A percentile compares a stretch with the other conserved stretches of the same genome.
Evolutionary conservation across 2,888 invertebrate genomes (phyloP).

Genomic region (Cabera pusaria): DNA sequence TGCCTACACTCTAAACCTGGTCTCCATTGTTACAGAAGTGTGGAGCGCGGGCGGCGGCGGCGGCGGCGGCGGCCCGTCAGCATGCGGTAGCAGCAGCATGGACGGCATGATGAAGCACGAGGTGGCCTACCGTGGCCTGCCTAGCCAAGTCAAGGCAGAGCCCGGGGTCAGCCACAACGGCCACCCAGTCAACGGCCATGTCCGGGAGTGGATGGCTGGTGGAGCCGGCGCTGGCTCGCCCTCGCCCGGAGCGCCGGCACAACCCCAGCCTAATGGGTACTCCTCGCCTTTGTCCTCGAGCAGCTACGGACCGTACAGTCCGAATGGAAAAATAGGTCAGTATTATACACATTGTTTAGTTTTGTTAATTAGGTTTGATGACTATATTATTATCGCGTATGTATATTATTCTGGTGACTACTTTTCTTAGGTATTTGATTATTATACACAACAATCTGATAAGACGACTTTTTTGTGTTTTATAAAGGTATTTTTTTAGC

Average conservation of each 20-base stretch:
- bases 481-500: too few species aligned
- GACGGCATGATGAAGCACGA: slow-evolving; percentile 85
- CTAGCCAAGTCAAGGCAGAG: slow-evolving; percentile 78
- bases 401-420: too few species aligned
- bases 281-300: slow-evolving; percentile 93
- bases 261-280: slow-evolving; percentile 88
- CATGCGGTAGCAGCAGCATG: slow-evolving; percentile 85
- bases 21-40: slow-evolving; percentile 60
- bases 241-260: slow-evolving; percentile 86
- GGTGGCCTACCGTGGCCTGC: slow-evolving; percentile 82
- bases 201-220: slow-evolving; percentile 80
- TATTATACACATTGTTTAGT: slow-evolving; percentile 29
- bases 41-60: slow-evolving; percentile 80
- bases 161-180: slow-evolving; percentile 80
- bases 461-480: too few species aligned
- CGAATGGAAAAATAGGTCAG: slow-evolving; percentile 94
- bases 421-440: too few species aligned
- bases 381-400: too few species aligned
- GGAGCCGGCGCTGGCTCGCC: slow-evolving; percentile 80
- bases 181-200: slow-evolving; percentile 74
- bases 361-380: too few species aligned
- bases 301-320: slow-evolving; percentile 95
- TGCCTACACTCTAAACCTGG: neutral
- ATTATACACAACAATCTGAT: too few species aligned
- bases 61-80: slow-evolving; percentile 72